phyloP scores from a whole-genome alignment of 92 coral and sea anemone species.

The Epizoanthus scotinus region DNA sequence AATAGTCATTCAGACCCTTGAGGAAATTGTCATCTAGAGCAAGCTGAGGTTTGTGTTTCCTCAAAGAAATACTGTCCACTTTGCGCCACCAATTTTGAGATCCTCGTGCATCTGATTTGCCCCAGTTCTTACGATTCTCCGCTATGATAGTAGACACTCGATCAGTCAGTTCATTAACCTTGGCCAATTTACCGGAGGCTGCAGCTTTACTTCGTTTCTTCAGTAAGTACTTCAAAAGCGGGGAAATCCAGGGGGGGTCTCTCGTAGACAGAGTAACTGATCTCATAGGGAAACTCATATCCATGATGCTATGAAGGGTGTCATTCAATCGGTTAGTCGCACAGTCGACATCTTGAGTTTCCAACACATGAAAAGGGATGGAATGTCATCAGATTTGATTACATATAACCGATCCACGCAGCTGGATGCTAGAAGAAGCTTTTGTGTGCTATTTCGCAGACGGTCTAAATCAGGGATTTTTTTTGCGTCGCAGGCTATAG shows the following conservation, averaged over 20 bases:
- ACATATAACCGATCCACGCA: no score
- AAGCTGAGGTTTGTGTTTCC: constrained; percentile 36
- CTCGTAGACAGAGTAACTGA: constrained; percentile 40
- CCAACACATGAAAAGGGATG: constrained; percentile 20
- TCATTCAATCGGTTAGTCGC: constrained; percentile 26
- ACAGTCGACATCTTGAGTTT: constrained; percentile 22
- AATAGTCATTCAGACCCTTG: constrained; percentile 28
- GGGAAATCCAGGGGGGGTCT: constrained; percentile 46
- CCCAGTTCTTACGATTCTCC: constrained; percentile 38
- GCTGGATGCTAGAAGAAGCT: no score
- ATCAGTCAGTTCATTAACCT: constrained; percentile 25
- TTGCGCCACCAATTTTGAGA: constrained; percentile 41
- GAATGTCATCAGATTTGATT: no score
- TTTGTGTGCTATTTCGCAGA: no score
- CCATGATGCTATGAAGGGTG: constrained; percentile 25
- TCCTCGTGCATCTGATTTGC: constrained; percentile 1
- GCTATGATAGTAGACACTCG: constrained; percentile 24
- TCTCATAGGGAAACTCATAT: constrained; percentile 43
- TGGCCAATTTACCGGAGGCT: constrained; percentile 16
- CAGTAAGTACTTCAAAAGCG: constrained; percentile 36
- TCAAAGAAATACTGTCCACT: constrained; percentile 29
- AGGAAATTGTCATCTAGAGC: constrained; percentile 34
- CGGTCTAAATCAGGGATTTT: no score
- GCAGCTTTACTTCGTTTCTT: constrained; percentile 33
- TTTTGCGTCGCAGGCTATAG: no score